Percentiles rank a stretch among this genome's conserved stretches.
Conservation (phyloP, 1,140 invertebrate species). For the Drosophila yakuba region DNA sequence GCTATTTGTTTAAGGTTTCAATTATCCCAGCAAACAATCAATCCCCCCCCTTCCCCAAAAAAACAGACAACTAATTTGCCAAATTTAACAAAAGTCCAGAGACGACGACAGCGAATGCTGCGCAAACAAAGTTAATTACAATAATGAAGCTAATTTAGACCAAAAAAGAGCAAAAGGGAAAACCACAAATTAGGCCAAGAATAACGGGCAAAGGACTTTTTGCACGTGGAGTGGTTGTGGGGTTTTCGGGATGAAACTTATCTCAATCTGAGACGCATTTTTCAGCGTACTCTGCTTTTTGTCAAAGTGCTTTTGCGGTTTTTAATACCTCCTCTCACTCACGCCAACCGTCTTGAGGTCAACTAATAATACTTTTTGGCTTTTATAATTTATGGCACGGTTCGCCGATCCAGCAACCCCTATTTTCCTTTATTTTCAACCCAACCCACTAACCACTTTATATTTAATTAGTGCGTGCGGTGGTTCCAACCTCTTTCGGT, state of each 20-base stretch:
- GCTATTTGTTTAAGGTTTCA: conserved; percentile 33
- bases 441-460: conserved; percentile 34
- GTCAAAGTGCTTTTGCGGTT: conserved; percentile 57
- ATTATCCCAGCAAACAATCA: conserved; percentile 32
- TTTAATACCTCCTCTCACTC: background rate
- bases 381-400: conserved; percentile 62
- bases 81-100: conserved; percentile 61
- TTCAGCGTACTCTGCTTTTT: conserved; percentile 62
- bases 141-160: conserved; percentile 73
- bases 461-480: conserved; percentile 72
- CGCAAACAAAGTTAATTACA: conserved; percentile 69
- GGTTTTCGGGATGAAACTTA: conserved; percentile 37
- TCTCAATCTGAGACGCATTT: conserved; percentile 70
- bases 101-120: background rate
- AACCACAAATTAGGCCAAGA: conserved; percentile 66
- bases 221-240: conserved; percentile 16
- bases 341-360: conserved; percentile 21
- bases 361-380: conserved; percentile 60
- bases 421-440: background rate
- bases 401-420: conserved; percentile 12
- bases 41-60: background rate
- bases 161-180: conserved; percentile 60
- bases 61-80: conserved; percentile 55
- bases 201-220: conserved; percentile 54
- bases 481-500: conserved; percentile 36